Percentiles rank a stretch among this genome's conserved stretches.
phyloP scores from a whole-genome alignment of 2,888 invertebrate species.

The Camptogramma bilineatum region DNA sequence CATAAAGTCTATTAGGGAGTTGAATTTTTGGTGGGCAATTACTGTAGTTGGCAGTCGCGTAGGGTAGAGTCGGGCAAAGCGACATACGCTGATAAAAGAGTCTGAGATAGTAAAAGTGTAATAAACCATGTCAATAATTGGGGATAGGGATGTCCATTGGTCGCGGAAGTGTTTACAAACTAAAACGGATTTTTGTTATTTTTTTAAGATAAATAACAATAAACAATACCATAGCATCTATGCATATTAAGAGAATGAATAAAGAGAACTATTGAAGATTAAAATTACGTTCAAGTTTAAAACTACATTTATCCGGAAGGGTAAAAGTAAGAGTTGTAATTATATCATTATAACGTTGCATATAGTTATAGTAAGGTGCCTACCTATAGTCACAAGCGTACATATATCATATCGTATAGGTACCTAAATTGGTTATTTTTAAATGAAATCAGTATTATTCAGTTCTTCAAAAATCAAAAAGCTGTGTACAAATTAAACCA shows the following conservation, averaged over 20 bases:
- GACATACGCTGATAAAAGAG: slow-evolving; percentile 79
- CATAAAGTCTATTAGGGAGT: slow-evolving; percentile 50
- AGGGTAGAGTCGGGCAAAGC: slow-evolving; percentile 42
- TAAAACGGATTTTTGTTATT: not conserved
- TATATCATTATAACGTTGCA: too few species aligned
- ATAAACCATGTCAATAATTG: slow-evolving; percentile 82
- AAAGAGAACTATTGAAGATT: not conserved
- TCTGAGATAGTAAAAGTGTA: slow-evolving; percentile 67
- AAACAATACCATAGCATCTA: not conserved
- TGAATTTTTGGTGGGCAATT: slow-evolving; percentile 14
- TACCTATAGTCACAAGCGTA: too few species aligned
- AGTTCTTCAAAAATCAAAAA: too few species aligned
- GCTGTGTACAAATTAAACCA: too few species aligned
- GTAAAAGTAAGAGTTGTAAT: too few species aligned
- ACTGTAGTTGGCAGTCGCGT: slow-evolving; percentile 46
- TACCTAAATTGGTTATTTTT: too few species aligned
- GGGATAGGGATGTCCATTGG: slow-evolving; percentile 57
- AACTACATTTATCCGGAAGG: too few species aligned
- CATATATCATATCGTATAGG: too few species aligned
- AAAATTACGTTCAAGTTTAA: too few species aligned
- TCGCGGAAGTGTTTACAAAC: slow-evolving; percentile 46
- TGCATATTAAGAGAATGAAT: not conserved
- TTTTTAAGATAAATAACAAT: not conserved
- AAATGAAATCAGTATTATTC: too few species aligned
- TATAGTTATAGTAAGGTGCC: too few species aligned